phyloP scores from a whole-genome alignment of 2,797 vertebrate species.

The Protonibea diacanthus region DNA sequence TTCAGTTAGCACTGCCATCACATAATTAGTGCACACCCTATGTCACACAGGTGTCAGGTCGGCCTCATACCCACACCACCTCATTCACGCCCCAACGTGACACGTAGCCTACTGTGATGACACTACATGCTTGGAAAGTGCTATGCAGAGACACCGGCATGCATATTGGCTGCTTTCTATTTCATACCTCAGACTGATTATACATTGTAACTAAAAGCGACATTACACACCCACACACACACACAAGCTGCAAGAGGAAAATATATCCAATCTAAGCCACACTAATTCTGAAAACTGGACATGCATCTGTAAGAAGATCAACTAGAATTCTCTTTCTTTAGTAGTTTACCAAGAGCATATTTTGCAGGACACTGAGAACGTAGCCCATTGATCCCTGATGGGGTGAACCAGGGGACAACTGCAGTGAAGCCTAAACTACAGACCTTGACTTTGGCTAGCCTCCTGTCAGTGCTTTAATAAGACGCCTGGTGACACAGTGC shows the following conservation, averaged over 20 bases:
- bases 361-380: slow-evolving; percentile 42
- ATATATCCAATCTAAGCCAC: not conserved
- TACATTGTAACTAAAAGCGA: not conserved
- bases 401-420: slow-evolving; percentile 74
- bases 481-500: slow-evolving; percentile 54
- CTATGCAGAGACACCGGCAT: not conserved
- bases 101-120: not conserved
- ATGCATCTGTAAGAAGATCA: not conserved
- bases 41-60: slow-evolving; percentile 15
- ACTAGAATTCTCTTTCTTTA: not conserved
- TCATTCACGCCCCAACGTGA: not conserved
- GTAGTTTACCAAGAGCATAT: not conserved
- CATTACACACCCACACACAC: too few species aligned
- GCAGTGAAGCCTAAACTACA: slow-evolving; percentile 68
- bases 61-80: not conserved
- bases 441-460: slow-evolving; percentile 63
- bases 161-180: not conserved
- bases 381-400: slow-evolving; percentile 36
- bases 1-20: slow-evolving; percentile 5
- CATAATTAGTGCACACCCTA: slow-evolving; percentile 5
- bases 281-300: not conserved
- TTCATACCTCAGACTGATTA: not conserved
- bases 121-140: not conserved
- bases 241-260: not conserved
- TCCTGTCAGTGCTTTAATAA: slow-evolving; percentile 71